Evolutionary conservation across 2,888 invertebrate genomes (phyloP).

Genomic region (Portevinia maculata): DNA sequence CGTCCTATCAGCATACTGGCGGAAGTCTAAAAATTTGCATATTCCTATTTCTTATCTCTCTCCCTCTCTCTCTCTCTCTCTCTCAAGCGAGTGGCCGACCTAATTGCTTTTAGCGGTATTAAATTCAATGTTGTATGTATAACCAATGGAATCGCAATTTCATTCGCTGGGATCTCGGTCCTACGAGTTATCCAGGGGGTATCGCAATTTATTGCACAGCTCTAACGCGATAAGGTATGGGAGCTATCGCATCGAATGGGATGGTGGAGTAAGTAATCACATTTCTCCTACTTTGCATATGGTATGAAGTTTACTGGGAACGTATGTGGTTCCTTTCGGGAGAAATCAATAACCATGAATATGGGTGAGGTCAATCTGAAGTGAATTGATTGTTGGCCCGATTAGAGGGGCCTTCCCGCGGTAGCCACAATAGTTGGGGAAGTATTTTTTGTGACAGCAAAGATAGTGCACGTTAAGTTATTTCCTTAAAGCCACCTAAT

Average conservation of each 20-base stretch:
- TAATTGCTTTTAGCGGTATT: constrained; percentile 68
- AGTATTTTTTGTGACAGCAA: constrained; percentile 7
- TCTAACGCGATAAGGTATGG: neutral
- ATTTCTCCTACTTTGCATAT: constrained; percentile 51
- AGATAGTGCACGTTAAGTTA: neutral
- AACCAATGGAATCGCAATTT: constrained; percentile 15
- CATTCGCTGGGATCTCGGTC: constrained; percentile 2
- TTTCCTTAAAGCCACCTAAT: constrained; percentile 6
- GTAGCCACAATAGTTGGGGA: neutral
- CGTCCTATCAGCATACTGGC: no score
- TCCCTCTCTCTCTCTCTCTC: no score
- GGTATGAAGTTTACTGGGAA: constrained; percentile 10
- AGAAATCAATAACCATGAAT: constrained; percentile 25
- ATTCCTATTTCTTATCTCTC: no score
- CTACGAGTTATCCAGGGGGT: constrained; percentile 41
- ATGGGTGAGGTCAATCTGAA: constrained; percentile 19
- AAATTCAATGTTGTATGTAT: constrained; percentile 55
- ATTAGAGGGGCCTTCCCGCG: constrained; percentile 3
- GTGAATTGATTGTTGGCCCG: constrained; percentile 52
- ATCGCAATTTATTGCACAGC: constrained; percentile 58
- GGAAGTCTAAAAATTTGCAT: constrained; percentile 70
- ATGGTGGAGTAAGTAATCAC: constrained; percentile 45
- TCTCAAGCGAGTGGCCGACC: constrained; percentile 68
- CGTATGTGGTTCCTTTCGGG: neutral
- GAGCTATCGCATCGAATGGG: constrained; percentile 35